Conservation (phyloP, 2,113 vertebrate genomes). For the Bettongia penicillata region DNA sequence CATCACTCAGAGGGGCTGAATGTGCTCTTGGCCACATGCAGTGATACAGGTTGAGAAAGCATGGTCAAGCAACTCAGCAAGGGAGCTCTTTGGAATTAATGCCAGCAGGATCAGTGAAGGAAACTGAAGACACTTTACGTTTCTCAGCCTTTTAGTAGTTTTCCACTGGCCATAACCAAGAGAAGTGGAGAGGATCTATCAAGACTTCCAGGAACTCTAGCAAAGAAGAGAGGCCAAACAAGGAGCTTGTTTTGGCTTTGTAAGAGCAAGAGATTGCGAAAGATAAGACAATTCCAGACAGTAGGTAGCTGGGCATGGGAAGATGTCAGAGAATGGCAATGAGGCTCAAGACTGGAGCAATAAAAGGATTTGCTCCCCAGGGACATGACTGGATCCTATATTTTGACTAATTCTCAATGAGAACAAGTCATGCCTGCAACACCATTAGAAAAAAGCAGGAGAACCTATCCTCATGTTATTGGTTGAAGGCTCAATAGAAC, state of each 20-base stretch:
- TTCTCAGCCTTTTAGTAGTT: not conserved
- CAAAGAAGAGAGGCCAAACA: not conserved
- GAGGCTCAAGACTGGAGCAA: not conserved
- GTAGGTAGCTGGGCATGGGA: not conserved
- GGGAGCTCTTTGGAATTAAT: not conserved
- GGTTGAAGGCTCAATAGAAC: too few species aligned
- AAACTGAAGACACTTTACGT: not conserved
- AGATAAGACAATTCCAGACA: not conserved
- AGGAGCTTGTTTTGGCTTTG: accelerated
- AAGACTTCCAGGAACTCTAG: not conserved
- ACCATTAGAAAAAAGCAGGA: not conserved
- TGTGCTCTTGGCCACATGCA: not conserved
- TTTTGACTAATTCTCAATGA: not conserved
- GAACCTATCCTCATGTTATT: too few species aligned
- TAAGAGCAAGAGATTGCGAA: not conserved
- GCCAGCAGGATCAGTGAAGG: slow-evolving; percentile 13
- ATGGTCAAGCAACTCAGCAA: slow-evolving; percentile 11
- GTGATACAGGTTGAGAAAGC: slow-evolving; percentile 59
- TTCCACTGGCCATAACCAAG: slow-evolving; percentile 5
- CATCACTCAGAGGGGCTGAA: not conserved
- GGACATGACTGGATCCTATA: not conserved
- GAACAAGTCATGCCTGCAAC: accelerated
- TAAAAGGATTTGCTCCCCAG: not conserved
- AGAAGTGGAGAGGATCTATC: not conserved
- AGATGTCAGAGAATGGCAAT: not conserved